A percentile compares a stretch with the other conserved stretches of the same genome.
Conservation (phyloP, 1,140 invertebrate species). For the Trichonephila clavipes region DNA sequence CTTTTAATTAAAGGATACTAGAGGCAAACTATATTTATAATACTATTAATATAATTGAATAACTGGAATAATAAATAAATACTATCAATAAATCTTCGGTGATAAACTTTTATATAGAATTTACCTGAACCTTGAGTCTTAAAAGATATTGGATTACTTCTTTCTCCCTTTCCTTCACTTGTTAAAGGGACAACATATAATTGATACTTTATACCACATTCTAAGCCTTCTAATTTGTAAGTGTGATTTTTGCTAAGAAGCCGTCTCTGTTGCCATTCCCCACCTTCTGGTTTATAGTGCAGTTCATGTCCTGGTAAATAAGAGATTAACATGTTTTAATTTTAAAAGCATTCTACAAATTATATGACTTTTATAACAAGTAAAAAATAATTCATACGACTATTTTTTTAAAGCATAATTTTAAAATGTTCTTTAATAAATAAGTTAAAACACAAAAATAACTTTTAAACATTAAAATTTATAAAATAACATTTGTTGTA, state of each 20-base stretch:
- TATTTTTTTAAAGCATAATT: background rate
- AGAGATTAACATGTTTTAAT: background rate
- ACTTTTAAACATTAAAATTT: too few species aligned
- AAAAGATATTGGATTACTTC: conserved; percentile 76
- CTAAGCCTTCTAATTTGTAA: conserved; percentile 91
- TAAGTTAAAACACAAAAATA: too few species aligned
- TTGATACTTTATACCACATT: conserved; percentile 95
- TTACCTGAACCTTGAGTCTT: conserved; percentile 77
- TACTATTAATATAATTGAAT: too few species aligned
- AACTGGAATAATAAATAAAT: too few species aligned
- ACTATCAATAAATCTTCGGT: too few species aligned
- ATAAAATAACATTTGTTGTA: too few species aligned
- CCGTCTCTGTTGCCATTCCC: conserved; percentile 88
- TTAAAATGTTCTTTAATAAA: too few species aligned
- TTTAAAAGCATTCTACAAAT: too few species aligned
- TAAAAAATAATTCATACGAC: too few species aligned
- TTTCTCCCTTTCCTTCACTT: conserved; percentile 72
- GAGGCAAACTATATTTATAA: too few species aligned
- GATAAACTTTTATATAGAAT: background rate
- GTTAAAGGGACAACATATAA: conserved; percentile 86
- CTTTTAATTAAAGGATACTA: too few species aligned
- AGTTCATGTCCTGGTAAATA: conserved; percentile 86
- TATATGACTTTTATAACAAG: too few species aligned
- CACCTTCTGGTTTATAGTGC: conserved; percentile 95
- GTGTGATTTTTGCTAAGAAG: conserved; percentile 84